phyloP scores from a whole-genome alignment of 1,140 invertebrate genomes.

The Agrypnia vestita region DNA sequence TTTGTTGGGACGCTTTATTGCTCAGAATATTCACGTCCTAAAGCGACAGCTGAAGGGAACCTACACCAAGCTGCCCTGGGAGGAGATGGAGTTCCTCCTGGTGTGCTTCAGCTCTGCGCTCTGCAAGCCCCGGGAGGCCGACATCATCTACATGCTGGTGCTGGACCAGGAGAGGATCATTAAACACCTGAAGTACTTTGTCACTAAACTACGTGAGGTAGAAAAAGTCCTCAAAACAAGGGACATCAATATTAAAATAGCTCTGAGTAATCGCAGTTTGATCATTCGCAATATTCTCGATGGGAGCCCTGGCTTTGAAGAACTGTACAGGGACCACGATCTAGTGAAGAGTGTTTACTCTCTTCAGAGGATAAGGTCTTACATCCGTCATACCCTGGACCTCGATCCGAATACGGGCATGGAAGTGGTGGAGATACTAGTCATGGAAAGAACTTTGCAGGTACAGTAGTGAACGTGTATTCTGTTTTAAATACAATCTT shows the following conservation, averaged over 20 bases:
- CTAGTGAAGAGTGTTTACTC: slow-evolving; percentile 3
- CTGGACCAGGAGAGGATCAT: background rate
- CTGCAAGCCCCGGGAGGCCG: background rate
- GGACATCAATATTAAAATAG: background rate
- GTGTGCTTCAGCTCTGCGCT: background rate
- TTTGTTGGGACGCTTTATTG: slow-evolving; percentile 5
- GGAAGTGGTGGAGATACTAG: background rate
- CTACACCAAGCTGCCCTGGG: background rate
- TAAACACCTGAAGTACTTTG: background rate
- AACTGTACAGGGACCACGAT: background rate
- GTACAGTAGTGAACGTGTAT: background rate
- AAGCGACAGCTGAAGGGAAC: slow-evolving; percentile 10
- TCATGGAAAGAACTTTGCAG: slow-evolving; percentile 9
- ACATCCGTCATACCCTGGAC: background rate
- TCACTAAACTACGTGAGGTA: background rate
- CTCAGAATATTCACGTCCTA: background rate
- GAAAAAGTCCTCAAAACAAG: background rate
- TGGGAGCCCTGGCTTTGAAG: background rate
- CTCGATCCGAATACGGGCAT: background rate
- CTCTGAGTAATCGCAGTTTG: background rate
- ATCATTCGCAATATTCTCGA: background rate
- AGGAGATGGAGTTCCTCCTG: background rate
- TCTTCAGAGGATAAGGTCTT: background rate
- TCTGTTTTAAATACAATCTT: no score
- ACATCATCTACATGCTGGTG: background rate